Conservation (phyloP, 2,113 vertebrate genomes). For the Scolopax mira region DNA sequence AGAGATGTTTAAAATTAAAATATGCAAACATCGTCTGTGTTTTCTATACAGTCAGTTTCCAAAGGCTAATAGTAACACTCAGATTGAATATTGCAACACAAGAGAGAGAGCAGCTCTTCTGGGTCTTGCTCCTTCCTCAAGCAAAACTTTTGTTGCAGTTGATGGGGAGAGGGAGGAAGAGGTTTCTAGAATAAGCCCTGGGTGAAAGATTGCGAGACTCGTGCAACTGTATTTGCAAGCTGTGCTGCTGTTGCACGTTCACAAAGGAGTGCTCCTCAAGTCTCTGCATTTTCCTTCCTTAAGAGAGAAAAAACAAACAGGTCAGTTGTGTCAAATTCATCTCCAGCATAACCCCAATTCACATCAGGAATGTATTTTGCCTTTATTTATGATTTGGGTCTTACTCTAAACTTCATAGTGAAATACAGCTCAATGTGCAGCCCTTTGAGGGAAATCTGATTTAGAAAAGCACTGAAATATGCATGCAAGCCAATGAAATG, state of each 20-base stretch:
- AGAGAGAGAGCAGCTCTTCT: not conserved
- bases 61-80: conserved; percentile 47
- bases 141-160: conserved; percentile 18
- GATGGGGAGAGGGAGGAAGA: conserved; percentile 18
- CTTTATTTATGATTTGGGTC: not conserved
- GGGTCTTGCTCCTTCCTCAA: conserved; percentile 24
- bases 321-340: conserved; percentile 8
- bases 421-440: not conserved
- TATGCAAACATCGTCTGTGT: conserved; percentile 26
- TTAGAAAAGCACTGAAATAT: conserved; percentile 45
- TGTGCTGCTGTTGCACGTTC: not conserved
- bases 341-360: not conserved
- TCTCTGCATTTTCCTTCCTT: not conserved
- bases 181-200: conserved; percentile 32
- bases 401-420: not conserved
- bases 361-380: not conserved
- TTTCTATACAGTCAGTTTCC: conserved; percentile 30
- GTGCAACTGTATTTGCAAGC: not conserved
- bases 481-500: not conserved
- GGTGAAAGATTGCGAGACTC: not conserved
- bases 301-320: not conserved
- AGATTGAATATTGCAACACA: conserved; percentile 53
- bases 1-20: conserved; percentile 49
- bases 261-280: not conserved
- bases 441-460: conserved; percentile 28